Base-by-base conservation (phyloP, 1,140 invertebrate genomes). In the Trachymyrmex septentrionalis region DNA sequence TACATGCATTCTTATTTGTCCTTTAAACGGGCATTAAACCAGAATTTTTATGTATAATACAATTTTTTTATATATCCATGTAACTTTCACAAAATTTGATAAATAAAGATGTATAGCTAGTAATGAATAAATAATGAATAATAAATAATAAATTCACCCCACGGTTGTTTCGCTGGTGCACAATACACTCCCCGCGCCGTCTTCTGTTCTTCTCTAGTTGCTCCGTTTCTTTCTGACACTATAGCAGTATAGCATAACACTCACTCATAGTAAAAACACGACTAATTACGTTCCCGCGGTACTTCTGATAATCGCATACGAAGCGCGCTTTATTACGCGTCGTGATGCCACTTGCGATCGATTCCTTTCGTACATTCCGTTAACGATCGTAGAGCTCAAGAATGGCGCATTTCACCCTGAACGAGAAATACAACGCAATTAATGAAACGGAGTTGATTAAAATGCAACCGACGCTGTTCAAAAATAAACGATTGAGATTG, bases 321-420 rank as follows among this genome's bases (percentile, higher is more conserved):
- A 66, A 34, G 30, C 34, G 19, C 30, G 9, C 64, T 66, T 66
- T 66, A 66, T 66, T n/a, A 66, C 30, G 16, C 61, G 7, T 63
- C 14, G n/a, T 10, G 9, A 38, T 66, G 34, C 19, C 64, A 21
- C 30, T 21, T 19, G n/a, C 9, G 5, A n/a, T 66, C 64, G 64
- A 66, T 66, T 10, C 19, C 30, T 38, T 12, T 38, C 6, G 4
- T 66, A 38, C 34, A 2, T 38, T 38, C 30, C 10, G n/a, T n/a
- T 66, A 66, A 66, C 19, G 19, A 38, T 4, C 27, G 30, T 21
- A 44, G 10, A 67, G n/a, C 19, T 44, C 4, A 10, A 44, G 12
- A 64, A 19, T n/a, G 27, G 27, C 7, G 34, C 10, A 14, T 38
- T 67, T 44, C 10, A n/a, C 7, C 19, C 30, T 66, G 63, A 34